Base-by-base conservation (phyloP, 2,888 invertebrate genomes). In the Polietes domitor region DNA sequence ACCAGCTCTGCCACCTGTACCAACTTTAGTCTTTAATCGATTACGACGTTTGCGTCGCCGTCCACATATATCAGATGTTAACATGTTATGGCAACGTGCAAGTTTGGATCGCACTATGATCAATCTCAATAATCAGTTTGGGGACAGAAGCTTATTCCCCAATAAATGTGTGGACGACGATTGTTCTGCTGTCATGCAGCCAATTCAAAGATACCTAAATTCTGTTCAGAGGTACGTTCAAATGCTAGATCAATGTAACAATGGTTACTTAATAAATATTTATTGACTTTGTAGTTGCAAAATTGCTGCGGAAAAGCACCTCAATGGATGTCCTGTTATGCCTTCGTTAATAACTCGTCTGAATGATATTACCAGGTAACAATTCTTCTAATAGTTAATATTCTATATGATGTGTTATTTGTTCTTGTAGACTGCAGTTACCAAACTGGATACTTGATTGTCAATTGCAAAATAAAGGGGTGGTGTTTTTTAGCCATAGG, bases 381-480 rank as follows among this genome's bases (percentile, higher is more conserved):
- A 21, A 7, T n/a, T 47, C 6, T 5, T 47, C n/a, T 47, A n/a
- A 47, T n/a, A 3, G 0, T n/a, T n/a, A 47, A 47, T 47, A 4
- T n/a, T n/a, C 7, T 28, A 1, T 28, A n/a, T 58, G 26, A 47
- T 47, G 1, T n/a, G n/a, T 15, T 28, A 1, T 28, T 28, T 58
- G 26, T 24, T 58, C 15, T 28, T 28, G 15, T 58, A 58, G 58
- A 58, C 10, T 19, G 17, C 9, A 32, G 17, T 32, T 19, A 0
- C 32, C 63, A 17, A 87, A 87, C 76, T 90, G 90, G 90, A 88
- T 88, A 80, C 88, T 89, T 43, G 88, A 90, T 68, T 83, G 68
- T 73, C 86, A 90, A 76, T 82, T 87, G 58, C 87, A 88, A 53
- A 26, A 32, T 37, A 83, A 86, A 26, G 80, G 85, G 1, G 21